Percentiles rank a stretch among this genome's conserved stretches.
These are phyloP conservation scores for Darevskia mixta DNA, from an alignment of 2,797 vertebrate species.

Conservation along the genomic window DNA sequence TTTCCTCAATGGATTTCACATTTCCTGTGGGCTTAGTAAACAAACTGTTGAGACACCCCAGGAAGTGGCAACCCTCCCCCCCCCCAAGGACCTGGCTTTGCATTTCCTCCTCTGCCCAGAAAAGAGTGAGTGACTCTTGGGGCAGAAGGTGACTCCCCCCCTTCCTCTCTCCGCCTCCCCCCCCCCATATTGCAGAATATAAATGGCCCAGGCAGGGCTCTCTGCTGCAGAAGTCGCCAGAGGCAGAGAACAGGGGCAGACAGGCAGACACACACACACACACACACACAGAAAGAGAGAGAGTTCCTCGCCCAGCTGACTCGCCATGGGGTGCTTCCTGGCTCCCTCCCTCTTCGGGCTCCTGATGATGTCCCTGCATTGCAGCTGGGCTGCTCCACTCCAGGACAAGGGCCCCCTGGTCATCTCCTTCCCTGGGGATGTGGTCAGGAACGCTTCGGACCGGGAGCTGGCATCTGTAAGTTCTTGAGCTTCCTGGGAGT, in stretches of 20 bases:
- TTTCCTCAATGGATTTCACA: constrained; percentile 3
- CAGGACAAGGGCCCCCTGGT: constrained; percentile 61
- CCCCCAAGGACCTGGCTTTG: neutral
- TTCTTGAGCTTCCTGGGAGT: constrained; percentile 19
- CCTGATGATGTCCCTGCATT: constrained; percentile 38
- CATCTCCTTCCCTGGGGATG: constrained; percentile 89
- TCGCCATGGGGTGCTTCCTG: constrained; percentile 68
- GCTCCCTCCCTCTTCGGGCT: constrained; percentile 78
- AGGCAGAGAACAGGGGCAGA: neutral
- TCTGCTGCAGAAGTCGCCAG: neutral
- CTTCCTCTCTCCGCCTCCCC: neutral
- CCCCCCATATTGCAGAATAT: constrained; percentile 25
- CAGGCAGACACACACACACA: neutral
- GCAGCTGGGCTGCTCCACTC: constrained; percentile 69
- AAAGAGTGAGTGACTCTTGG: neutral
- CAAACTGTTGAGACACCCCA: constrained; percentile 25
- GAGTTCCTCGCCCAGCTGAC: constrained; percentile 10
- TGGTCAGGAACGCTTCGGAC: constrained; percentile 80
- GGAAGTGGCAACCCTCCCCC: constrained; percentile 7
- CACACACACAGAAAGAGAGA: neutral
- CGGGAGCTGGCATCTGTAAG: constrained; percentile 89
- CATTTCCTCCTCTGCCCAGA: neutral
- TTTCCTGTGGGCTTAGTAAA: constrained; percentile 25
- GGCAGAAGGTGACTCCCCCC: constrained; percentile 34
- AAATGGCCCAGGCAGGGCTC: constrained; percentile 48